Conservation (phyloP, 1,140 invertebrate species). For the Paraescarpia echinospica region DNA sequence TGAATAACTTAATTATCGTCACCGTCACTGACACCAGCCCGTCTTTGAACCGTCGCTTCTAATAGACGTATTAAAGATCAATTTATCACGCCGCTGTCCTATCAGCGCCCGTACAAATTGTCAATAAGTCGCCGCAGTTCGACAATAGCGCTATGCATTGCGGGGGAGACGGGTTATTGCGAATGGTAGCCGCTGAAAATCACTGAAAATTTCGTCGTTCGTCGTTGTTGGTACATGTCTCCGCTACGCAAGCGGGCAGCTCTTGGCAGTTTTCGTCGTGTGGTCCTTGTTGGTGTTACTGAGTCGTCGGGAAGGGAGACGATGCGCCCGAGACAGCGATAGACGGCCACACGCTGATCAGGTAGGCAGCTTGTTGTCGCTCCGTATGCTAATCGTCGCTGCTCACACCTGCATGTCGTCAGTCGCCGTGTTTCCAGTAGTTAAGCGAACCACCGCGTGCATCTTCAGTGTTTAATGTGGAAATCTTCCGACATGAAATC, state of each 20-base stretch:
- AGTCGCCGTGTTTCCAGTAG: slow-evolving; percentile 91
- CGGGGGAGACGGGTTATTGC: neutral
- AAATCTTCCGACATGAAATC: neutral
- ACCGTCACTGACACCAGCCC: neutral
- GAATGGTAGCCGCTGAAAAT: neutral
- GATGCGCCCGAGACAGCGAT: neutral
- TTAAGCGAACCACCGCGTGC: slow-evolving; percentile 87
- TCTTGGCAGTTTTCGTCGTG: neutral
- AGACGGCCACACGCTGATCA: neutral
- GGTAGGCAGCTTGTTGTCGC: neutral
- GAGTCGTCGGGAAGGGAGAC: neutral
- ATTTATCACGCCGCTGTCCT: neutral
- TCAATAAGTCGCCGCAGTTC: neutral
- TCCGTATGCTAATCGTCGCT: neutral
- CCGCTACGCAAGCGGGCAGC: neutral
- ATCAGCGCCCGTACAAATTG: neutral
- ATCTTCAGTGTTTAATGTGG: neutral
- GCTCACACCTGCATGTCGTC: slow-evolving; percentile 55
- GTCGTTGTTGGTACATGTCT: neutral
- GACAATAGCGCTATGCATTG: neutral
- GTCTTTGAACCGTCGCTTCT: neutral
- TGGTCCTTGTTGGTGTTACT: neutral
- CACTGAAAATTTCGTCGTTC: neutral
- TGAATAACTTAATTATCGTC: neutral
- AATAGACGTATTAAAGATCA: slow-evolving; percentile 6